phyloP scores from a whole-genome alignment of 2,797 vertebrate species.

The Urophycis tenuis region DNA sequence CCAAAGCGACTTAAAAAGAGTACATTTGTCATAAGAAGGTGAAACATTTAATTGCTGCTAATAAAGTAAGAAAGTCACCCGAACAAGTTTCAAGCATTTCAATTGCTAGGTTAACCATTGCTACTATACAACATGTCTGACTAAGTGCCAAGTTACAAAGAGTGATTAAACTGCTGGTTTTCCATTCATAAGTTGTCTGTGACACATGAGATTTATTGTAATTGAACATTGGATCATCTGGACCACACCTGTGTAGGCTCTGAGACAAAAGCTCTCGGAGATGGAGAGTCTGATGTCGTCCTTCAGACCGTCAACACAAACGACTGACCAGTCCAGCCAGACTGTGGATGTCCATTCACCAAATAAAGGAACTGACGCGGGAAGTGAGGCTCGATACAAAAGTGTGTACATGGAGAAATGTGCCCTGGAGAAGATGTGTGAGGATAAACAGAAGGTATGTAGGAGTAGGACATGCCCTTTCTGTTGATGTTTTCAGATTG shows the following conservation, averaged over 20 bases:
- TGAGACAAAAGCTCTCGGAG: conserved; percentile 56
- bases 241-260: conserved; percentile 39
- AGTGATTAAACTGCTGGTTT: no score
- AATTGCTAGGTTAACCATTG: no score
- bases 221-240: not conserved
- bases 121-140: no score
- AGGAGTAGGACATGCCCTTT: not conserved
- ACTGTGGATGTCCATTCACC: conserved; percentile 30
- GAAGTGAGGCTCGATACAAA: conserved; percentile 49
- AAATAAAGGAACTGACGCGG: conserved; percentile 12
- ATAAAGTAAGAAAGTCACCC: no score
- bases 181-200: no score
- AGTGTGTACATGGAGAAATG: conserved; percentile 64
- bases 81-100: no score
- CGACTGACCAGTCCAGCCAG: conserved; percentile 42
- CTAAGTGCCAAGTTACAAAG: no score
- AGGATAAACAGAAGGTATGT: conserved; percentile 67
- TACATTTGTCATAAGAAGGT: no score
- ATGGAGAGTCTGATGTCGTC: conserved; percentile 42
- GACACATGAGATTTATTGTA: not conserved
- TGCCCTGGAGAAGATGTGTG: conserved; percentile 63
- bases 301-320: not conserved
- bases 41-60: no score
- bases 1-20: no score
- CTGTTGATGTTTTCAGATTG: not conserved